phyloP scores from a whole-genome alignment of 2,113 vertebrate genomes.

The Ptilonorhynchus violaceus region DNA sequence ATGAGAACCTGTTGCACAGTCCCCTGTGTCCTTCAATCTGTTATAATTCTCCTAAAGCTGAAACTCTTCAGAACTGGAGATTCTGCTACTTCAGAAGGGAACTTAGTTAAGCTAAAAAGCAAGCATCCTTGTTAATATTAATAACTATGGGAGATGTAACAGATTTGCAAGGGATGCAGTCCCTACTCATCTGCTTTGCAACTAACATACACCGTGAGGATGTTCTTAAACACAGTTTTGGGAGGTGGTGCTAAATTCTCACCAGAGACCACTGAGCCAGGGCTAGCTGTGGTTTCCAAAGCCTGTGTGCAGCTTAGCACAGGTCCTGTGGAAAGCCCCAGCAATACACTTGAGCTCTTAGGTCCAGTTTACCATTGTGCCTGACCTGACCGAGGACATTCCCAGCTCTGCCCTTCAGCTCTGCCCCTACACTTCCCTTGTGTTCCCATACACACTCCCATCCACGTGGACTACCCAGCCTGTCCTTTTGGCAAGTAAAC shows the following conservation, averaged over 20 bases:
- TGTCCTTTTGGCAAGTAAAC: not conserved
- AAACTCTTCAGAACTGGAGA: not conserved
- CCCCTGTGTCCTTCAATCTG: not conserved
- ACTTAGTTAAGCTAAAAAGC: not conserved
- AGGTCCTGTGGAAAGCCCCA: not conserved
- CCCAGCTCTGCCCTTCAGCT: not conserved
- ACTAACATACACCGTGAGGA: not conserved
- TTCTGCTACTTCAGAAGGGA: not conserved
- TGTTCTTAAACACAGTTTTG: not conserved
- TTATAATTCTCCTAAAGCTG: not conserved
- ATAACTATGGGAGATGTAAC: not conserved
- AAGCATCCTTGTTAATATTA: not conserved
- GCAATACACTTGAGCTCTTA: not conserved
- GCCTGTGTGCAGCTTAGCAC: not conserved
- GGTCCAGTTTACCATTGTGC: accelerated
- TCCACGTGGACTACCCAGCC: not conserved
- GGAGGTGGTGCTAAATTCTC: not conserved
- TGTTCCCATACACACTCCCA: not conserved
- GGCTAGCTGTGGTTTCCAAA: not conserved
- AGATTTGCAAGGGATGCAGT: not conserved
- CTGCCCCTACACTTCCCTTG: accelerated
- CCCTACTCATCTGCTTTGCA: not conserved
- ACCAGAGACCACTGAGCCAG: not conserved
- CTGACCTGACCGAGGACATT: accelerated
- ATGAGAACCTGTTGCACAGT: not conserved